phyloP scores from a whole-genome alignment of 2,888 invertebrate species.

The Patella ulyssiponensis region DNA sequence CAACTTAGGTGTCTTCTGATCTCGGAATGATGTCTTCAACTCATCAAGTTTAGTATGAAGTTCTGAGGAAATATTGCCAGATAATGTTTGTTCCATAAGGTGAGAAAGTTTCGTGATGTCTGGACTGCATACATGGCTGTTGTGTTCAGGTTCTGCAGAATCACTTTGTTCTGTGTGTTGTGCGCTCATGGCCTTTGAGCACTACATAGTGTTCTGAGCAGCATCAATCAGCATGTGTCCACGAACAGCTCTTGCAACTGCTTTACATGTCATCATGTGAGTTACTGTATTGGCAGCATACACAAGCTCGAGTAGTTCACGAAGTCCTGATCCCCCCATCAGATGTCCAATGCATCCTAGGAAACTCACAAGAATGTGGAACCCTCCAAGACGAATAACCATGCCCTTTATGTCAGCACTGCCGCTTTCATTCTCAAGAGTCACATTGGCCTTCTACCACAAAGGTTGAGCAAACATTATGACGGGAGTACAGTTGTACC shows the following conservation, averaged over 20 bases:
- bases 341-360: constrained; percentile 45
- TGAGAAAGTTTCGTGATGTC: no score
- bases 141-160: no score
- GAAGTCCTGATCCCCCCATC: constrained; percentile 45
- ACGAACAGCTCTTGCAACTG: no score
- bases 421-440: no score
- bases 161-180: no score
- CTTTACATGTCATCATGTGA: constrained; percentile 49
- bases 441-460: constrained; percentile 39
- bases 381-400: constrained; percentile 34
- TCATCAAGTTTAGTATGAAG: constrained; percentile 1
- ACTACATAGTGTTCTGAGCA: no score
- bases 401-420: no score
- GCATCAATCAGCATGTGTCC: no score
- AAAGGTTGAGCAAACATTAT: constrained; percentile 51
- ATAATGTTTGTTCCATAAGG: no score
- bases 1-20: constrained; percentile 4
- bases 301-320: constrained; percentile 41
- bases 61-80: not conserved
- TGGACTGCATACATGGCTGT: no score
- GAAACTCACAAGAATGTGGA: constrained; percentile 46
- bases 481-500: constrained; percentile 27
- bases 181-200: no score
- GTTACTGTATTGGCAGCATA: constrained; percentile 46
- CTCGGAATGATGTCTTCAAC: constrained; percentile 3